Base-by-base conservation (phyloP, 92 coral and sea anemone species). In the Palythoa heliodiscus region DNA sequence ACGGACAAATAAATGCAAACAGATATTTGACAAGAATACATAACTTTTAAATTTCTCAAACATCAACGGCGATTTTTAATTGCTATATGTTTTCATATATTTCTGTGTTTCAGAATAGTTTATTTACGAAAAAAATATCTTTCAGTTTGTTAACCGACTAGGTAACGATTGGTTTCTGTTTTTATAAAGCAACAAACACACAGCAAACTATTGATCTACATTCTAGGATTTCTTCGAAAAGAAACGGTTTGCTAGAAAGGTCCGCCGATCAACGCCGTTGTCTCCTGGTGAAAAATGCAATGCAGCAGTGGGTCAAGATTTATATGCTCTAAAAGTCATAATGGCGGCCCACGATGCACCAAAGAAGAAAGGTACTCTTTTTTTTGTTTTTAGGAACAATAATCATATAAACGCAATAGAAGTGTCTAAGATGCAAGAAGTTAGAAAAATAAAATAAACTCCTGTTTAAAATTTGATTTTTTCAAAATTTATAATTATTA, bases 221-320 rank as follows among this genome's bases (percentile, higher is more conserved):
- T 7, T 22, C 66, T 48, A 80, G 84, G 84, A 80, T 53, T 80
- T 80, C 84, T 80, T 80, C 60, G 84, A 66, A 70, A 80, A 53
- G 25, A 80, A 80, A 80, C 84, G 84, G 48, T 53, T 47, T 48
- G 84, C 84, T 14, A 80, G 52, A 52, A 80, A 80, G 10, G 84
- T 80, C 23, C 74, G 17, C 10, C 58, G 84, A 4, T 66, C 74
- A 5, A 80, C 74, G 48, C 63, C 84, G 5, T 17, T 48, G 84
- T 80, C 84, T 24, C 63, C 84, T n/a, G 63, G 15, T 2, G 84
- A 80, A 24, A 80, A 43, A 23, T 7, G 74, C 50, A 80, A 52
- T 15, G 40, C 14, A 48, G 84, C 60, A 20, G 84, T 80, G 75
- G 66, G 84, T 14, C 84, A 67, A 55, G 84, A 80, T 50, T 80